A percentile compares a stretch with the other conserved stretches of the same genome.
Evolutionary conservation across 2,113 vertebrate genomes (phyloP).

Genomic region (Heterocephalus glaber): DNA sequence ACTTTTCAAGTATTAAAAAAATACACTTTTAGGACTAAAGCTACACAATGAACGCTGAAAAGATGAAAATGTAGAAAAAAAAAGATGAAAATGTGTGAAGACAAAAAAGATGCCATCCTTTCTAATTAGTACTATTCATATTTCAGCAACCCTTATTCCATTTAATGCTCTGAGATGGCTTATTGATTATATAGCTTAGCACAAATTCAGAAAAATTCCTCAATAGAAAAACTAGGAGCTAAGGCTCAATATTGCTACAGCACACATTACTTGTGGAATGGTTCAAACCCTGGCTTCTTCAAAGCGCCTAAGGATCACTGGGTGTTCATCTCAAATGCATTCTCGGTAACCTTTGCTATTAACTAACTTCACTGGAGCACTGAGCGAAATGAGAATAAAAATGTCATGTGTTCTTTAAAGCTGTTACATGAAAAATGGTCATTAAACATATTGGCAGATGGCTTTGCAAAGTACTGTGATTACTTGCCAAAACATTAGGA

Average conservation of each 20-base stretch:
- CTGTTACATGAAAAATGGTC: conserved; percentile 14
- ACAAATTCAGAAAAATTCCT: neutral
- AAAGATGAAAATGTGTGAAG: neutral
- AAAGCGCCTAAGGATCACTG: neutral
- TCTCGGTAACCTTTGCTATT: neutral
- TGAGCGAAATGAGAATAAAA: neutral
- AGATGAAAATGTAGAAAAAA: neutral
- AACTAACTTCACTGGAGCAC: neutral
- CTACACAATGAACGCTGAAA: neutral
- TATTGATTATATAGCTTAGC: neutral
- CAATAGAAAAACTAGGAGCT: neutral
- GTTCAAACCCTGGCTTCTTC: conserved; percentile 2
- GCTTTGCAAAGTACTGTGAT: neutral
- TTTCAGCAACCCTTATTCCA: neutral
- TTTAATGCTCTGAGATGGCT: neutral
- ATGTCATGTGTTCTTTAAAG: neutral
- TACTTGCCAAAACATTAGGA: neutral
- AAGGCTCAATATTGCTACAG: neutral
- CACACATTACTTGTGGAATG: neutral
- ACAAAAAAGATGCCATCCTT: neutral
- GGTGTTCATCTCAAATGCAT: neutral
- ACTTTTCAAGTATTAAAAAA: neutral
- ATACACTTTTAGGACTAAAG: neutral
- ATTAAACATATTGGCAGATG: neutral
- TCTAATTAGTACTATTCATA: neutral